Conservation (phyloP, 2,113 vertebrate species). For the Uria aalge region DNA sequence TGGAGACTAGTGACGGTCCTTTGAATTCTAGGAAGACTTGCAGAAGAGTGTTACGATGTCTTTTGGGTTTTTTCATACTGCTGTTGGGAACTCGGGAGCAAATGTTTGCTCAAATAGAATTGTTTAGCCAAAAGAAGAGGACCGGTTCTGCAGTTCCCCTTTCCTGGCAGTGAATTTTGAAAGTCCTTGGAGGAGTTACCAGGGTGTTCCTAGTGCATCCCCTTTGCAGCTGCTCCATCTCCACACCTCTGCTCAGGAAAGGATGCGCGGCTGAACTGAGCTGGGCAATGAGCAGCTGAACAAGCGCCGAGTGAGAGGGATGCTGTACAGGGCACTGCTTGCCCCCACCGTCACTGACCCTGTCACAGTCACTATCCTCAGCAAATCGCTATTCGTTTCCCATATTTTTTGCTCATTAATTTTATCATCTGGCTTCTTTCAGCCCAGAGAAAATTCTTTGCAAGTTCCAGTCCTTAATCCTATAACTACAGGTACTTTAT, state of each 20-base stretch:
- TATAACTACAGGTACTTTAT: background rate
- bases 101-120: background rate
- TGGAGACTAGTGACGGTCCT: background rate
- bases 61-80: background rate
- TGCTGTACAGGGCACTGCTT: background rate
- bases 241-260: background rate
- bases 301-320: background rate
- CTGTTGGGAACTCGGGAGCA: rapidly evolving
- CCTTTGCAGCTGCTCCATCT: background rate
- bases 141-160: background rate
- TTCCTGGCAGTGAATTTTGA: background rate
- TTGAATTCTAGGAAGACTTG: background rate
- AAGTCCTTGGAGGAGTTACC: background rate
- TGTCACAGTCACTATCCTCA: background rate
- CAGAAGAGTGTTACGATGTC: background rate
- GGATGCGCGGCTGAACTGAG: background rate
- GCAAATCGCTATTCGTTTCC: background rate
- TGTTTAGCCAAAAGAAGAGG: background rate
- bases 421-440: background rate
- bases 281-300: background rate
- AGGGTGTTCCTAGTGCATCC: background rate
- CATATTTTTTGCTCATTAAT: background rate
- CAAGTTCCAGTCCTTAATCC: background rate
- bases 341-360: background rate
- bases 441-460: background rate